Percentiles rank a stretch among this genome's conserved stretches.
Evolutionary conservation across 2,113 vertebrate species (phyloP).

Genomic region (Corythoichthys haematopterus): DNA sequence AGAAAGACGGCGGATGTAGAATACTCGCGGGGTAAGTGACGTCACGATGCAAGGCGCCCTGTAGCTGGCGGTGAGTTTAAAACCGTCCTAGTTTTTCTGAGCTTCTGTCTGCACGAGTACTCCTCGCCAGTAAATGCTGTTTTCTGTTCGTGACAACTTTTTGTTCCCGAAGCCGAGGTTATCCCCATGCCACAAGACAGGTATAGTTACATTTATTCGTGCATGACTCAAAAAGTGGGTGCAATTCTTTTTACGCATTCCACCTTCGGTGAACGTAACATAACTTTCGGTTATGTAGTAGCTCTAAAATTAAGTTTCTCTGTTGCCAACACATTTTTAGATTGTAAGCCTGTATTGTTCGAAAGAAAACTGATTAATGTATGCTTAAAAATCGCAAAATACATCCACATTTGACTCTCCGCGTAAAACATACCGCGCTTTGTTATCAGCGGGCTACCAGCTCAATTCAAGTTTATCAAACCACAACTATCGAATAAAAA

Average conservation of each 20-base stretch:
- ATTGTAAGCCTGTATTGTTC: neutral
- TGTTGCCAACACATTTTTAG: neutral
- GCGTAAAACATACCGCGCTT: neutral
- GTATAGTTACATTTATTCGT: conserved; percentile 22
- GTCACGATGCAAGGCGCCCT: conserved; percentile 3
- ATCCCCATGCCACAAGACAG: conserved; percentile 59
- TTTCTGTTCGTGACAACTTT: accelerated
- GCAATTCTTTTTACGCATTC: neutral
- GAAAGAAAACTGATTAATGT: neutral
- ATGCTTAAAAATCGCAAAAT: neutral
- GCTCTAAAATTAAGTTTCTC: too few relatives aligned
- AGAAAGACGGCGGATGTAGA: neutral
- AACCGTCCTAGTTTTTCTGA: conserved; percentile 24
- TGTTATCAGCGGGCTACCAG: neutral
- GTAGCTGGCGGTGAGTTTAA: conserved; percentile 42
- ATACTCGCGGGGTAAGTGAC: conserved; percentile 3
- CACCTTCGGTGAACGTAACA: neutral
- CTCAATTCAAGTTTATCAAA: neutral
- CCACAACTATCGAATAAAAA: neutral
- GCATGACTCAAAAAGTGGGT: too few relatives aligned
- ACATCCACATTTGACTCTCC: neutral
- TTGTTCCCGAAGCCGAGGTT: neutral
- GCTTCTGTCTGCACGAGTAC: neutral
- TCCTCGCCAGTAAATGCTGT: neutral
- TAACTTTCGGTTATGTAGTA: neutral